These are phyloP conservation scores for Erpetoichthys calabaricus DNA, from an alignment of 2,797 vertebrate genomes.

Conservation along the genomic window DNA sequence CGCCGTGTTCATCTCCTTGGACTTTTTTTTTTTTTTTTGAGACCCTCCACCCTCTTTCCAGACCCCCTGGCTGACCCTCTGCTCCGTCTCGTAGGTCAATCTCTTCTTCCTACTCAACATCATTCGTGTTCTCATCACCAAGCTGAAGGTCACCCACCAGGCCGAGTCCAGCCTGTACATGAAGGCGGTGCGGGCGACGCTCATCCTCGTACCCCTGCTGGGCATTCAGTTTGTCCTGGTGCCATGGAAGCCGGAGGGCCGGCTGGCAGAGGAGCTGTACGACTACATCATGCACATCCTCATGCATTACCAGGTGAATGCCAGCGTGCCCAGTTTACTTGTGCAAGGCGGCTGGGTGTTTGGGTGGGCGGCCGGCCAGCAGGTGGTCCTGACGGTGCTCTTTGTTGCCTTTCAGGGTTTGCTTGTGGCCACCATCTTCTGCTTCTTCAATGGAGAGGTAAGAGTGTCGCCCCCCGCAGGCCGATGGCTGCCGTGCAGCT, in stretches of 20 bases:
- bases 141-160: conserved; percentile 89
- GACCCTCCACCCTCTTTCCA: too few relatives aligned
- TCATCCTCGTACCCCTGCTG: conserved; percentile 83
- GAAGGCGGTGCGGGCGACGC: conserved; percentile 90
- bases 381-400: background rate
- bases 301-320: conserved; percentile 84
- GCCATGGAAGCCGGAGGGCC: conserved; percentile 79
- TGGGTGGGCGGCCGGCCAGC: too few relatives aligned
- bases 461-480: conserved; percentile 11
- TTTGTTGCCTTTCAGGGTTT: conserved; percentile 61
- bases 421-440: conserved; percentile 93
- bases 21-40: conserved; percentile 7
- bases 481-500: too few relatives aligned
- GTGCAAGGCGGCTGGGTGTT: too few relatives aligned
- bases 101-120: conserved; percentile 92
- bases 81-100: conserved; percentile 59
- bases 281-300: conserved; percentile 92
- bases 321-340: background rate
- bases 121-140: conserved; percentile 90
- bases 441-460: conserved; percentile 98
- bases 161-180: conserved; percentile 94
- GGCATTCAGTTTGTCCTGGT: conserved; percentile 87
- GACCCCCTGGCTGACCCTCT: too few relatives aligned
- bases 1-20: too few relatives aligned
- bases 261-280: conserved; percentile 72